phyloP scores from a whole-genome alignment of 2,888 invertebrate species.

The Seira musarum region DNA sequence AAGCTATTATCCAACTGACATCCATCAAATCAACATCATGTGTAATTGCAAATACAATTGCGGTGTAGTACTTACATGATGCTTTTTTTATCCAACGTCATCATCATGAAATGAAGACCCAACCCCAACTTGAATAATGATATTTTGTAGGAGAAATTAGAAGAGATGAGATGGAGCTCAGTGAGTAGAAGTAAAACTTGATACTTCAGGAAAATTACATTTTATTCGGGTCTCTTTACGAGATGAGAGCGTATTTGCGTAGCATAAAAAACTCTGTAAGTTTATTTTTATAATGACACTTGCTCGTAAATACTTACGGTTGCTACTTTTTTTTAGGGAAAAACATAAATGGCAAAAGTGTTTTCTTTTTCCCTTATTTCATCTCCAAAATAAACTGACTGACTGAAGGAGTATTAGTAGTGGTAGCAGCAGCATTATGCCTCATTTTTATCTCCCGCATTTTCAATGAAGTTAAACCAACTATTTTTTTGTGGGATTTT shows the following conservation, averaged over 20 bases:
- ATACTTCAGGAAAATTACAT: too few relatives aligned
- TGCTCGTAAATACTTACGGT: constrained; percentile 48
- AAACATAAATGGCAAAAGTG: background rate
- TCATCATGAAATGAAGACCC: too few relatives aligned
- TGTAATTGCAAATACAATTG: constrained; percentile 20
- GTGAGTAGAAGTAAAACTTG: too few relatives aligned
- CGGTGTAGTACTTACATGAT: too few relatives aligned
- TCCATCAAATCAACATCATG: constrained; percentile 67
- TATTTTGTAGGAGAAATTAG: constrained; percentile 17
- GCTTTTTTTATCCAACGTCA: too few relatives aligned
- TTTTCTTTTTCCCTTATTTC: background rate
- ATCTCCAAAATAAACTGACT: too few relatives aligned
- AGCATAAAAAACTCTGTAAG: background rate
- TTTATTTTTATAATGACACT: constrained; percentile 58
- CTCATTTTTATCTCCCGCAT: constrained; percentile 27
- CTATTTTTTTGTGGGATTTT: constrained; percentile 14
- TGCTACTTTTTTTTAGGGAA: too few relatives aligned
- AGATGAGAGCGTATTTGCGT: too few relatives aligned
- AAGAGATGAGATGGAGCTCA: constrained; percentile 38
- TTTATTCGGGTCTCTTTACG: background rate
- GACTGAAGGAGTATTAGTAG: too few relatives aligned
- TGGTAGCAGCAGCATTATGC: background rate
- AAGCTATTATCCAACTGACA: constrained; percentile 65
- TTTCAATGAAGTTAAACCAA: constrained; percentile 44
- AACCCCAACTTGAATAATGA: background rate